Percentiles rank a stretch among this genome's conserved stretches.
These are phyloP conservation scores for Serripes groenlandicus DNA, from an alignment of 2,888 invertebrate genomes.

Conservation along the genomic window DNA sequence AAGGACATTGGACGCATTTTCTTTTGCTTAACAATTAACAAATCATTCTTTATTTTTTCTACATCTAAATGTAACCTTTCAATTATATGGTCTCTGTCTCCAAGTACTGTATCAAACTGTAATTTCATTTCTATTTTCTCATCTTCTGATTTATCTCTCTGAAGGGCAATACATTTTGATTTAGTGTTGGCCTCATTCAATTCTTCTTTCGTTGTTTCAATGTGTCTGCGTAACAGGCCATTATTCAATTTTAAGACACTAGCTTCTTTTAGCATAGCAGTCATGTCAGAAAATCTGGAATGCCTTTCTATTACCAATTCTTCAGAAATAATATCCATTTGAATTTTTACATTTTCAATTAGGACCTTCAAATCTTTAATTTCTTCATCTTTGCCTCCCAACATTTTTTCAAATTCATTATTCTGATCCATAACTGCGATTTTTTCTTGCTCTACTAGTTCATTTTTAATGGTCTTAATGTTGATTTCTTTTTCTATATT, in stretches of 20 bases:
- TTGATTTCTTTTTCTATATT: background rate
- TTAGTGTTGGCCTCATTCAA: background rate
- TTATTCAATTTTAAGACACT: background rate
- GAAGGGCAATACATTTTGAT: background rate
- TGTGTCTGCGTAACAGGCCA: background rate
- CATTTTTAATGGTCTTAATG: background rate
- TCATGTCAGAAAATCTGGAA: background rate
- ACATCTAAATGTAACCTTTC: too few species aligned
- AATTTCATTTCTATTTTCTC: background rate
- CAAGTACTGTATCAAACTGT: constrained; percentile 9
- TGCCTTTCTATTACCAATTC: background rate
- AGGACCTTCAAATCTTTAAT: background rate
- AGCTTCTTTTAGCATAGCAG: background rate
- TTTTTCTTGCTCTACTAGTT: background rate
- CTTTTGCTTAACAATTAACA: too few species aligned
- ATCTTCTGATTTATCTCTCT: background rate
- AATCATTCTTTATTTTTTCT: too few species aligned
- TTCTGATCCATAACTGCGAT: background rate
- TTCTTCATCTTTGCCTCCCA: background rate
- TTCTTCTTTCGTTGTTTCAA: too few species aligned
- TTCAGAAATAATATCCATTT: background rate
- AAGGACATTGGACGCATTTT: too few species aligned
- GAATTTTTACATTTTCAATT: background rate
- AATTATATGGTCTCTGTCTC: background rate
- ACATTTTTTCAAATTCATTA: background rate